A percentile compares a stretch with the other conserved stretches of the same genome.
Evolutionary conservation across 1,140 invertebrate species (phyloP).

Genomic region (Laupala kohalensis): DNA sequence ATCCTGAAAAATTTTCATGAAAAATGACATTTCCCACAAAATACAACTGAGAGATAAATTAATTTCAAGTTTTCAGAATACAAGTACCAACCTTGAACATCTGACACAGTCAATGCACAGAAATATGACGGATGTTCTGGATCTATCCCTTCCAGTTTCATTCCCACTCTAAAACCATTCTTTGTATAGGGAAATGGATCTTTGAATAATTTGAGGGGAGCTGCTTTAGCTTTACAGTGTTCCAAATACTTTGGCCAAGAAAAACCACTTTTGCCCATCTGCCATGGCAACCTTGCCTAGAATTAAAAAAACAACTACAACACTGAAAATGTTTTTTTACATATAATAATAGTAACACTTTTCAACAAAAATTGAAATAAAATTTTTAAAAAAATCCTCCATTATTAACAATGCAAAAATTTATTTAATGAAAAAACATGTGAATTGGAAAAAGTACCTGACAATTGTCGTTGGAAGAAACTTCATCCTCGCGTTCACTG

Average conservation of each 20-base stretch:
- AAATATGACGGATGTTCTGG: conserved; percentile 78
- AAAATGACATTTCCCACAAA: background rate
- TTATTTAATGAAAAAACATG: no score
- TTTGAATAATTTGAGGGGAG: conserved; percentile 63
- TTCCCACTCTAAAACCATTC: conserved; percentile 67
- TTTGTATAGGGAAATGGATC: conserved; percentile 56
- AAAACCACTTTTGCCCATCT: conserved; percentile 51
- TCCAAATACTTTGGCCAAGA: conserved; percentile 63
- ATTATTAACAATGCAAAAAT: background rate
- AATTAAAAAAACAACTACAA: background rate
- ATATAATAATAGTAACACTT: no score
- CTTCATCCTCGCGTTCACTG: conserved; percentile 9
- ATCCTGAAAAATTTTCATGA: conserved; percentile 35
- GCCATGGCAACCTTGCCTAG: conserved; percentile 37
- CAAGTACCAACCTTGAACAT: conserved; percentile 43
- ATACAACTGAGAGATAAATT: background rate
- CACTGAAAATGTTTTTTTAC: background rate
- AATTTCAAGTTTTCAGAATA: background rate
- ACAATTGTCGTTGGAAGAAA: conserved; percentile 11
- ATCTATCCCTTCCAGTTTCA: conserved; percentile 90
- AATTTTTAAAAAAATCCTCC: background rate
- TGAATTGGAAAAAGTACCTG: background rate
- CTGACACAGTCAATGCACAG: conserved; percentile 74
- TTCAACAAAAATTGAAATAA: background rate
- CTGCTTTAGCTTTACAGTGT: conserved; percentile 52